Base-by-base conservation (phyloP, 2,113 vertebrate genomes). In the Verasper variegatus region DNA sequence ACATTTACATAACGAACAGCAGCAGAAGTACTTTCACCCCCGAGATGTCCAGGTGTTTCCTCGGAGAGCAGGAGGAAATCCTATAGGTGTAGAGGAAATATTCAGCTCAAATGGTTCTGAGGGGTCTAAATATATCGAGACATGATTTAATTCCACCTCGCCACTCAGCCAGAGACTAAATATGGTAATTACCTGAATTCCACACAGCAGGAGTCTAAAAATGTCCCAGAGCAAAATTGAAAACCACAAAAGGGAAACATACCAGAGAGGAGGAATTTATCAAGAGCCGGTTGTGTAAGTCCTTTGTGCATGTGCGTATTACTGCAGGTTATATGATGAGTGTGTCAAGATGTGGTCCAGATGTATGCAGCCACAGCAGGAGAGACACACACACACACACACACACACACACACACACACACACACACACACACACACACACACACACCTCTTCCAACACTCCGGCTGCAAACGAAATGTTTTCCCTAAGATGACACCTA, bases 401-500 rank as follows among this genome's bases (percentile, higher is more conserved):
- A 61, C 27, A 17, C 62, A 52, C 64, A 74, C 3, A 14, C 78
- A n/a, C 20, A 51, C 17, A 51, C 49, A 82, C 10, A 42, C 42
- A 24, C 40, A 76, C 62, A 58, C 27, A 42, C 35, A 66, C 35
- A 65, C 60, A 59, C 27, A 49, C 60, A 60, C 26, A 20, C 65
- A 52, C 64, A 73, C 3, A 13, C 80, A 18, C 1, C 45, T 15
- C 45, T 47, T 47, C 61, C 76, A 74, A 49, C 70, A 68, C 60
- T 78, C 54, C 52, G 24, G 47, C 68, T n/a, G 15, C 57, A 42
- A 76, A 66, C 69, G 24, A 75, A 72, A 74, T 80, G 65, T 87
- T 89, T 87, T 84, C 66, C 45, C 68, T 68, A 76, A 91, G 89
- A 86, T 85, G 75, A 86, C 85, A 90, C 79, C 74, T 71, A 17